Evolutionary conservation across 64 coral and sea anemone species (phyloP).

Genomic region (Montipora efflorescens): DNA sequence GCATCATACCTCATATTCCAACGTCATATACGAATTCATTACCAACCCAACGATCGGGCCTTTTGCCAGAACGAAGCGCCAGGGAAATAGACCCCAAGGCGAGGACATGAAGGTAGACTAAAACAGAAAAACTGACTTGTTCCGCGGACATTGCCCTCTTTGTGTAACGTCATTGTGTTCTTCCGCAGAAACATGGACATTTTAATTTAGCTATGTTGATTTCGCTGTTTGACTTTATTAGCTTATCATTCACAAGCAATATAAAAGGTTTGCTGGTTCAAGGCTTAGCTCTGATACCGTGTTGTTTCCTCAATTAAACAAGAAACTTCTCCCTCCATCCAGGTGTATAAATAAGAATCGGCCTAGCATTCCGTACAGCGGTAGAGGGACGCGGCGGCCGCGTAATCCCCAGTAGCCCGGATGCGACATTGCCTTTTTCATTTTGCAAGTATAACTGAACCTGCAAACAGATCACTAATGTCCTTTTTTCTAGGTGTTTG

Average conservation of each 20-base stretch:
- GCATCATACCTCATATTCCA: conserved; percentile 91
- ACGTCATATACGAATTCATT: conserved; percentile 93
- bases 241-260: neutral
- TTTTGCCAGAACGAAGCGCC: conserved; percentile 94
- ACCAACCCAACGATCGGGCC: conserved; percentile 87
- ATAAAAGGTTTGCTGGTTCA: neutral
- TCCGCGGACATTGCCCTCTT: neutral
- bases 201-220: neutral
- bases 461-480: no score
- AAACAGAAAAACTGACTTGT: neutral
- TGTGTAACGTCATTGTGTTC: neutral
- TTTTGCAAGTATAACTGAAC: no score
- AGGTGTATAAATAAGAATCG: no score
- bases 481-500: no score
- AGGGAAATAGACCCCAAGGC: neutral
- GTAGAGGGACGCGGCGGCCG: no score
- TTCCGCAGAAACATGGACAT: neutral
- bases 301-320: no score
- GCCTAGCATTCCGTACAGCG: no score
- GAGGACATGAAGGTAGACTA: neutral
- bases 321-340: no score
- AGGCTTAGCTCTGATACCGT: no score
- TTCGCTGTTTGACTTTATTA: neutral
- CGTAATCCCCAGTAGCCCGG: no score
- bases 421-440: no score